Evolutionary conservation across 2,797 vertebrate genomes (phyloP), one percentile per base, ranked within the genome.

Genomic region (Fringilla coelebs): DNA sequence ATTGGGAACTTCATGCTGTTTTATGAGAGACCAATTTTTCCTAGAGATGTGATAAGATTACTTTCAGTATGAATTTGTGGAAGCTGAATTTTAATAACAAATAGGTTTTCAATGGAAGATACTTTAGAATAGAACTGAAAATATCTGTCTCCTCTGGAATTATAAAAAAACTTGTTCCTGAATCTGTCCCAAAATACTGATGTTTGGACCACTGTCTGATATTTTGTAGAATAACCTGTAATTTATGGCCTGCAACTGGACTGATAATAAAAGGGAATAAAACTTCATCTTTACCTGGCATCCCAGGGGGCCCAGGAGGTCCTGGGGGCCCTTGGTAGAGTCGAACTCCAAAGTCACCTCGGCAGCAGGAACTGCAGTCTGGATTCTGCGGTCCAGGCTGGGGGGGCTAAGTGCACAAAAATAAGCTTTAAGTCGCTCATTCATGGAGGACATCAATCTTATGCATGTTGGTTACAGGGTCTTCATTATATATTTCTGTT

Each of bases 351-450:
- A 98, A 98, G 74, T 98, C 98, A 84, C 98, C 98, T 58, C 98
- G 97, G 82, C 98, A 98, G 93, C 98, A 98, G 71, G 96, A 97
- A 43, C 94, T 98, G 88, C 98, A 98, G 81, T 98, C 98, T 65
- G 97, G 97, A 66, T 98, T 97, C 77, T 98, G 92, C 0, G 98
- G 97, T 94, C 98, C 98, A 0, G 96, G 82, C 54, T 96, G 98
- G 15, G 98, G 96, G 29, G 98, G 91, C 98, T 98, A 89, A 62
- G 62, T 49, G 70, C 72, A 87, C 38, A 96, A 77, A 97, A 93
- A 88, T 16, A 81, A 25, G 54, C 26, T 85, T 92, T 92, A 95
- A 91, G 54, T 79, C 90, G 75, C 61, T 85, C 29, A 49, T 94
- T 96, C 87, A 88, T 55, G 26, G 45, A 78, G 13, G 18, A 16